Base-by-base conservation (phyloP, 1,140 invertebrate species). In the Aporrectodea caliginosa region DNA sequence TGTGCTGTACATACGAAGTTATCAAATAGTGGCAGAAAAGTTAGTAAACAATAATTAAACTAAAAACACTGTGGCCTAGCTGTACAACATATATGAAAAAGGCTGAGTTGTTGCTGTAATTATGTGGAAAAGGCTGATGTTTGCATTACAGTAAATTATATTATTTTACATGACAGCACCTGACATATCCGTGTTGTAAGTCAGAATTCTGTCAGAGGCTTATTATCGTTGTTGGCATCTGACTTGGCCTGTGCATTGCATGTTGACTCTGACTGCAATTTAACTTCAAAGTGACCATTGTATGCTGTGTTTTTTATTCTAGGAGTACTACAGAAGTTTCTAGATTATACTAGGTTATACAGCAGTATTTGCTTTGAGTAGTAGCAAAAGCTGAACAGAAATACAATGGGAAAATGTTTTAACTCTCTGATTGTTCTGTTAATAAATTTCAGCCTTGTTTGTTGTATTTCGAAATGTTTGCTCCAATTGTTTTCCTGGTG, bases 201-300 rank as follows among this genome's bases (percentile, higher is more conserved):
- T n/a, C n/a, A n/a, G n/a, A n/a, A n/a, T n/a, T n/a, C n/a, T n/a
- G n/a, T n/a, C n/a, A n/a, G n/a, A n/a, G n/a, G n/a, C n/a, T n/a
- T n/a, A n/a, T n/a, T n/a, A n/a, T n/a, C n/a, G n/a, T n/a, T n/a
- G n/a, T n/a, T n/a, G n/a, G n/a, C n/a, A 78, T 70, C 29, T 70
- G 31, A 58, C 22, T 43, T 1, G 1, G 74, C 34, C 78, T 1
- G 1, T 35, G 75, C 74, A 58, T 35, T 70, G 35, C 32, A 73
- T n/a, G 30, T 14, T 43, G 69, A 71, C 73, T 29, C n/a, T 73
- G 77, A 74, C 29, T 6, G 31, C 32, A 32, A 34, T 78, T 58
- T 58, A 22, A 58, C 22, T 58, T n/a, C n/a, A n/a, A n/a, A 58
- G 43, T 58, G 43, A 12, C 6, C 6, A 58, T 58, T 22, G 6